These are phyloP conservation scores for Dipus sagitta DNA, from an alignment of 2,797 vertebrate genomes.

Conservation along the genomic window DNA sequence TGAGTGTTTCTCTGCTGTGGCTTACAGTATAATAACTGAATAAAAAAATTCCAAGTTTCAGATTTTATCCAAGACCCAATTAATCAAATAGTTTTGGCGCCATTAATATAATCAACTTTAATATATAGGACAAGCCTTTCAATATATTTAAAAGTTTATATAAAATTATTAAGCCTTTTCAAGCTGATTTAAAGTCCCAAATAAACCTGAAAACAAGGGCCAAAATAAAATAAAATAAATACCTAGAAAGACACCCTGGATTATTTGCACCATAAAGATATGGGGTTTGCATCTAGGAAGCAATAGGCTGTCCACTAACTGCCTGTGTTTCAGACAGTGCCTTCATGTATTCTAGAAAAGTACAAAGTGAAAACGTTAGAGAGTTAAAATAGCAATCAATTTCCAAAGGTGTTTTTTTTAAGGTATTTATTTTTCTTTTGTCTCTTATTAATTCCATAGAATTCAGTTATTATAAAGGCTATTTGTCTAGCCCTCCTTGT, in stretches of 20 bases:
- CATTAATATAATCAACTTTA: background rate
- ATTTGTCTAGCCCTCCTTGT: background rate
- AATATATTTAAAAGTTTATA: slow-evolving; percentile 29
- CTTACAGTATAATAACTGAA: background rate
- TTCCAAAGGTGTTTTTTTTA: slow-evolving; percentile 24
- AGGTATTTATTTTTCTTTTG: background rate
- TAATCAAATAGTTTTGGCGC: background rate
- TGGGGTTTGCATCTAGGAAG: background rate
- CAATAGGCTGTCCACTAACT: background rate
- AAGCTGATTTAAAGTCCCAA: slow-evolving; percentile 9
- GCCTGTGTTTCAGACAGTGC: background rate
- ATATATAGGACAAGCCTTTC: slow-evolving; percentile 15
- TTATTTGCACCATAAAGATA: background rate
- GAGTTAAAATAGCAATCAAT: background rate
- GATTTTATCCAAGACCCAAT: background rate
- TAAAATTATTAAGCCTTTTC: slow-evolving; percentile 21
- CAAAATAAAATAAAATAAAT: background rate
- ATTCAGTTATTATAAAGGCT: background rate
- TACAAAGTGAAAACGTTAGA: background rate
- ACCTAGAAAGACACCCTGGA: background rate
- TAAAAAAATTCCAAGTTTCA: background rate
- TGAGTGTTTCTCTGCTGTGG: background rate
- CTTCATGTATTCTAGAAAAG: background rate
- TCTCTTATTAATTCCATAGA: background rate
- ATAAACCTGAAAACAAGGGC: background rate